phyloP scores from a whole-genome alignment of 2,113 vertebrate genomes.

The Lota lota region DNA sequence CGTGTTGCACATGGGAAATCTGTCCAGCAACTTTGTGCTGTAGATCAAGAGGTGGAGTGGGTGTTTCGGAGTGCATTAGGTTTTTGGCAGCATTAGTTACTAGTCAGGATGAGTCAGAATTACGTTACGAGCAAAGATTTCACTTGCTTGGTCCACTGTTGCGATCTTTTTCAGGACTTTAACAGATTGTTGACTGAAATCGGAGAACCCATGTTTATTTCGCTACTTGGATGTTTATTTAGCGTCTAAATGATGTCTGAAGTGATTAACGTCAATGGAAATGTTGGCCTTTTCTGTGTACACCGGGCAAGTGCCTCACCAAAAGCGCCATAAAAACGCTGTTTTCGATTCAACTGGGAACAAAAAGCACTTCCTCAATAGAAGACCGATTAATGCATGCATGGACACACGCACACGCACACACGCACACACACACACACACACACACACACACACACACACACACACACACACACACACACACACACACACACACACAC shows the following conservation, averaged over 20 bases:
- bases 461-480: constrained; percentile 24
- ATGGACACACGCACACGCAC: constrained; percentile 48
- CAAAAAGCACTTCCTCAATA: constrained; percentile 57
- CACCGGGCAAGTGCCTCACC: constrained; percentile 19
- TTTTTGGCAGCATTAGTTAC: too few species aligned
- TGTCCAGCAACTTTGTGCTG: too few species aligned
- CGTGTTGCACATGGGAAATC: too few species aligned
- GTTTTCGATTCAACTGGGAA: constrained; percentile 30
- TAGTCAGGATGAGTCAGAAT: too few species aligned
- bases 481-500: not conserved
- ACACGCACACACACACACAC: not conserved
- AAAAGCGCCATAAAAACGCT: constrained; percentile 37
- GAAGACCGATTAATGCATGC: constrained; percentile 52
- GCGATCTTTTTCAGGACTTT: too few species aligned
- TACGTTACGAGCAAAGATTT: too few species aligned
- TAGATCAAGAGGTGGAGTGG: too few species aligned
- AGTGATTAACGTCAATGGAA: constrained; percentile 1
- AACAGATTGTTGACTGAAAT: too few species aligned
- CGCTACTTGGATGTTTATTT: not conserved
- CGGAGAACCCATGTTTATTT: too few species aligned
- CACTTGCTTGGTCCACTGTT: too few species aligned
- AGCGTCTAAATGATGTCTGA: not conserved
- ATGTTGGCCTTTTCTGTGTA: constrained; percentile 5
- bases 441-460: constrained; percentile 16
- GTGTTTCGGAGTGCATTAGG: too few species aligned